phyloP scores from a whole-genome alignment of 2,888 invertebrate genomes.

The Allacma fusca region DNA sequence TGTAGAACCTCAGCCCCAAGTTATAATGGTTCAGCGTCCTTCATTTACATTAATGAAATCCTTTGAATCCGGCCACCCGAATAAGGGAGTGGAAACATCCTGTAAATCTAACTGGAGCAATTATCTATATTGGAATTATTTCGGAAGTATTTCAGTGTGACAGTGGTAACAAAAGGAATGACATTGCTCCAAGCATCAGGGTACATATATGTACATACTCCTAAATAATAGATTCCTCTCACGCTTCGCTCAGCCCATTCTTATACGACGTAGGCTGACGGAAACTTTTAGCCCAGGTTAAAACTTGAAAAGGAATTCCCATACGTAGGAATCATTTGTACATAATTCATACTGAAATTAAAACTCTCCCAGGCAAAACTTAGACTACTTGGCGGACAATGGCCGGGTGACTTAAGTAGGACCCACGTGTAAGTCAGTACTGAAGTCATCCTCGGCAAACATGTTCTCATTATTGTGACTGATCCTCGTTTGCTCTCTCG shows the following conservation, averaged over 20 bases:
- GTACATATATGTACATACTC: too few species aligned
- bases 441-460: not conserved
- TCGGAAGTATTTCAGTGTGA: too few species aligned
- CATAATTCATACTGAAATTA: slow-evolving; percentile 6
- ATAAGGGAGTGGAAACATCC: not conserved
- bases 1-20: not conserved
- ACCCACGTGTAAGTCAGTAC: not conserved
- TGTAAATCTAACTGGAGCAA: too few species aligned
- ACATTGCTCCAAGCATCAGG: too few species aligned
- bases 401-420: slow-evolving; percentile 16
- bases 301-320: not conserved
- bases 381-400: slow-evolving; percentile 12
- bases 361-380: not conserved
- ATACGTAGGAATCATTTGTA: not conserved
- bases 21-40: not conserved
- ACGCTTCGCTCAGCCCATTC: not conserved
- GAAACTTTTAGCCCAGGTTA: not conserved
- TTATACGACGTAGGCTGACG: not conserved
- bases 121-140: too few species aligned
- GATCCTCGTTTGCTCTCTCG: too few species aligned
- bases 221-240: too few species aligned
- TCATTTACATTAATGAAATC: not conserved
- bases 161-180: too few species aligned
- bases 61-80: not conserved
- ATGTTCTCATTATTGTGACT: not conserved